phyloP scores from a whole-genome alignment of 2,888 invertebrate species.

The Philaethria dido region DNA sequence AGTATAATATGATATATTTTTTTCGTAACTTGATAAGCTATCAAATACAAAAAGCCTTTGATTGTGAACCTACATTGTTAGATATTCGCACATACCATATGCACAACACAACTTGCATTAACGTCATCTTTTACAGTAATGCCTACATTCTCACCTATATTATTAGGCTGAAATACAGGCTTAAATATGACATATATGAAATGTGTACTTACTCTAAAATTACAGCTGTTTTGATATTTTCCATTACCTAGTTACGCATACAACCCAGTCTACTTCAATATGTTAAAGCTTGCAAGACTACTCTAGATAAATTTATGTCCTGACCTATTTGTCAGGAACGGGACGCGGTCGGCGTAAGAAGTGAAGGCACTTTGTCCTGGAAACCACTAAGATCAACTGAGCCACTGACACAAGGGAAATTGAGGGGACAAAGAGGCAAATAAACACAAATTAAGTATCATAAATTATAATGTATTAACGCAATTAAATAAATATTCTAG shows the following conservation, averaged over 20 bases:
- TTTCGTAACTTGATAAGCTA: too few relatives aligned
- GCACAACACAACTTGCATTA: too few relatives aligned
- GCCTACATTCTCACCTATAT: background rate
- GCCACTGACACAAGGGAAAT: slow-evolving; percentile 32
- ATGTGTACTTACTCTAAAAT: background rate
- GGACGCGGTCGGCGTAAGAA: slow-evolving; percentile 39
- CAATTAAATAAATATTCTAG: background rate
- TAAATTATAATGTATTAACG: slow-evolving; percentile 17
- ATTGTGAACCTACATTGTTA: too few relatives aligned
- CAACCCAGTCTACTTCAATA: slow-evolving; percentile 30
- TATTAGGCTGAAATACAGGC: background rate
- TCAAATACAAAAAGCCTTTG: too few relatives aligned
- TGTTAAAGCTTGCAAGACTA: slow-evolving; percentile 31
- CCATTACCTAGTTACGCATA: background rate
- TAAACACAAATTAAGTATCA: slow-evolving; percentile 25
- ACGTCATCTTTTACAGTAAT: background rate
- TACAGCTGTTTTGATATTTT: background rate
- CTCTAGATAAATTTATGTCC: slow-evolving; percentile 42
- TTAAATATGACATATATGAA: too few relatives aligned
- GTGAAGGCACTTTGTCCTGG: slow-evolving; percentile 38
- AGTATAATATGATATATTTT: too few relatives aligned
- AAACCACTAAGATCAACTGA: slow-evolving; percentile 38
- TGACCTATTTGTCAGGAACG: slow-evolving; percentile 41
- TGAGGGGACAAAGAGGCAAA: slow-evolving; percentile 20
- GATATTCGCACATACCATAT: too few relatives aligned